Percentiles rank a stretch among this genome's conserved stretches.
Conservation (phyloP, 2,888 invertebrate genomes). For the Epinotia ramella region DNA sequence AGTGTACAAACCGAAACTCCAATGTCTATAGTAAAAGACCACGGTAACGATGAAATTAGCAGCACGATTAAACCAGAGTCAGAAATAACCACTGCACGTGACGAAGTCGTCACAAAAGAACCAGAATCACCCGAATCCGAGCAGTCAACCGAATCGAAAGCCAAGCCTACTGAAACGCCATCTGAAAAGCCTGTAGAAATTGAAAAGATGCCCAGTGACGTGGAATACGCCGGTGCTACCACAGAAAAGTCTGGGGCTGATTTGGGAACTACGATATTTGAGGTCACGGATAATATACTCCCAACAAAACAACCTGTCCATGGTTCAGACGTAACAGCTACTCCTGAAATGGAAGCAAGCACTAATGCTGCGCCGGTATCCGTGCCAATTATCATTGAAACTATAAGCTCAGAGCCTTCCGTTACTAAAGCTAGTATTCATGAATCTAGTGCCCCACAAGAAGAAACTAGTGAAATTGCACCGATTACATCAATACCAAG, state of each 20-base stretch:
- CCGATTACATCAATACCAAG: background rate
- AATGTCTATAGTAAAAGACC: constrained; percentile 38
- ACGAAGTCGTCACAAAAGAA: constrained; percentile 7
- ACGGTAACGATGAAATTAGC: constrained; percentile 12
- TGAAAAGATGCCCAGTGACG: constrained; percentile 15
- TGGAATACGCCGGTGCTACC: background rate
- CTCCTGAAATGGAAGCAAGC: constrained; percentile 14
- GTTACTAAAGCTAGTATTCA: constrained; percentile 20
- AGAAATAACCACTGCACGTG: background rate
- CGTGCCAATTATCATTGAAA: constrained; percentile 7
- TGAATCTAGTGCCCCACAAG: constrained; percentile 4
- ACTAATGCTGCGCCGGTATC: constrained; percentile 17
- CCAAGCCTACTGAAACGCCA: background rate
- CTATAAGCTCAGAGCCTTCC: constrained; percentile 20
- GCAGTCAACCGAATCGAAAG: background rate
- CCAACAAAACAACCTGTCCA: constrained; percentile 3
- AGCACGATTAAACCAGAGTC: constrained; percentile 12
- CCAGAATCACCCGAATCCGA: constrained; percentile 13
- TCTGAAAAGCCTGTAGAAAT: constrained; percentile 11
- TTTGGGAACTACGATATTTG: constrained; percentile 8
- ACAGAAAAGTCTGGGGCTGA: constrained; percentile 1
- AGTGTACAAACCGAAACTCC: constrained; percentile 27
- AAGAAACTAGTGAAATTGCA: constrained; percentile 16
- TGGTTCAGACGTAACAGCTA: constrained; percentile 13
- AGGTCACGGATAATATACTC: background rate